phyloP scores from a whole-genome alignment of 2,797 vertebrate genomes.

The Sebastes hubbsi region DNA sequence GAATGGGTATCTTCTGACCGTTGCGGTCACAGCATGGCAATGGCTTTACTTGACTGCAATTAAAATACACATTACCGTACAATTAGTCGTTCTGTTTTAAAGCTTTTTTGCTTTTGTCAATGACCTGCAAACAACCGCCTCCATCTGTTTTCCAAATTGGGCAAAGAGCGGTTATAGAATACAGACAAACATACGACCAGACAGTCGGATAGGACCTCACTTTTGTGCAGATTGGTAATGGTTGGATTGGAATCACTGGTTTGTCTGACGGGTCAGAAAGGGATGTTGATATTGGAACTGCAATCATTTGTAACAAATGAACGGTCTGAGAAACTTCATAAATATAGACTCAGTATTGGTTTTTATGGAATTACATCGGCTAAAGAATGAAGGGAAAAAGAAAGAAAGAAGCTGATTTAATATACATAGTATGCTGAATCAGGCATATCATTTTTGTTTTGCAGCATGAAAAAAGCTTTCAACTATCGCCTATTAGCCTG shows the following conservation, averaged over 20 bases:
- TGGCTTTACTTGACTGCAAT: slow-evolving; percentile 33
- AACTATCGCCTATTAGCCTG: neutral
- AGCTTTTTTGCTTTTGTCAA: slow-evolving; percentile 8
- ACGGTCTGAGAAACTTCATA: slow-evolving; percentile 15
- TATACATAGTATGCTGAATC: neutral
- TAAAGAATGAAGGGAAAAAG: neutral
- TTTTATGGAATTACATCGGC: slow-evolving; percentile 15
- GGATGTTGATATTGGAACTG: slow-evolving; percentile 30
- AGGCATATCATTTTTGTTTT: neutral
- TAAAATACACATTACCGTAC: slow-evolving; percentile 25
- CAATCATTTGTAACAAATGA: slow-evolving; percentile 22
- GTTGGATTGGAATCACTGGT: slow-evolving; percentile 31
- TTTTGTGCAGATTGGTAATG: slow-evolving; percentile 16
- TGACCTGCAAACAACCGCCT: slow-evolving; percentile 25
- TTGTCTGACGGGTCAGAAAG: slow-evolving; percentile 11
- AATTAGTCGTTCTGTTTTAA: slow-evolving; percentile 29
- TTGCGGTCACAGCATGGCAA: neutral
- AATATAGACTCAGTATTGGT: neutral
- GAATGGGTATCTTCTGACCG: neutral
- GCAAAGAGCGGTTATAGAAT: neutral
- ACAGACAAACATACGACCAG: slow-evolving; percentile 13
- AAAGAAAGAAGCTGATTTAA: neutral
- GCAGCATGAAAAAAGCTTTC: neutral
- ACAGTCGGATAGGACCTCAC: neutral
- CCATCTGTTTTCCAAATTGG: slow-evolving; percentile 39